Base-by-base conservation (phyloP, 2,797 vertebrate genomes). In the Spheniscus humboldti region DNA sequence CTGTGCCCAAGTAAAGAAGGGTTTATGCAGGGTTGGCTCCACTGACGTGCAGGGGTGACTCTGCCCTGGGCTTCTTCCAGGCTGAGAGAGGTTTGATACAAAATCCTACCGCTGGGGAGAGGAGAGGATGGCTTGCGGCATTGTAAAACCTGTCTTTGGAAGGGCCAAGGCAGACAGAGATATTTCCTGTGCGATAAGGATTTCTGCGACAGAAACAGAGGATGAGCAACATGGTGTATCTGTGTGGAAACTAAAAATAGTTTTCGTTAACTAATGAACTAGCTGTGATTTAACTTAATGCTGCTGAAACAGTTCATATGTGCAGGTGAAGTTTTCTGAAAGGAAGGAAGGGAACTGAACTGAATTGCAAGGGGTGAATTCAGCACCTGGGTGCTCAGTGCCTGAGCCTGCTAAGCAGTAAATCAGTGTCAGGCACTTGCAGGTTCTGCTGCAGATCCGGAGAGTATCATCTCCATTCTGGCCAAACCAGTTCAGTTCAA, bases 361-460 rank as follows among this genome's bases (percentile, higher is more conserved):
- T 73, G 69, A 37, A 35, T 23, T 45, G 68, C 24, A 30, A 20
- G 33, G 28, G 25, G n/a, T 50, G 56, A 45, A 50, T n/a, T 47
- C 7, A 14, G 68, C 1, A 2, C 18, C 47, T 53, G 39, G 19
- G 33, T 1, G 3, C 53, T 59, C 2, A 2, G 48, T 47, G 35
- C 30, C 53, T 57, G 72, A 43, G 39, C 45, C 53, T 2, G 3
- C 43, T 39, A 5, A 20, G 43, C 55, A 19, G 28, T 47, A 14
- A 24, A 59, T 64, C 12, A 2, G 18, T 13, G 57, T 22, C 17
- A 3, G 35, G 13, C 39, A 4, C 13, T 20, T 53, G 18, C 30
- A 57, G 56, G 20, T 56, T 64, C 45, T 91, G 30, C 55, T 62
- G 63, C 80, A 80, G 30, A 52, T 41, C 31, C 55, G n/a, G 27